Evolutionary conservation across 23 tunicate species (phyloP).

Genomic region (Botrylloides violaceus): DNA sequence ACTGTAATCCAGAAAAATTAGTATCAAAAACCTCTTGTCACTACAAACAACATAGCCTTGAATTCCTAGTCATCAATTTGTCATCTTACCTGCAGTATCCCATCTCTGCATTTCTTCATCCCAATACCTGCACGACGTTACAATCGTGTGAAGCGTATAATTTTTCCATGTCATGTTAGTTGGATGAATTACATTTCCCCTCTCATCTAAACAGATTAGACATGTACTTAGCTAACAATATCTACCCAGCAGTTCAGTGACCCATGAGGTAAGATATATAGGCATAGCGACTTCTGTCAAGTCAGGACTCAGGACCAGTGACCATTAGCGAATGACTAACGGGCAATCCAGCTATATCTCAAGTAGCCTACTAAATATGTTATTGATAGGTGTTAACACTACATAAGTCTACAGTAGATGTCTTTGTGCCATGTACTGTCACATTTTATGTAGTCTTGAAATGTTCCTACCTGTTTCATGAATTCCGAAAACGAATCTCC

Average conservation of each 20-base stretch:
- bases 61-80: neutral
- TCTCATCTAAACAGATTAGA: slow-evolving; percentile 59
- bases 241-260: too few relatives aligned
- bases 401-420: too few relatives aligned
- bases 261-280: too few relatives aligned
- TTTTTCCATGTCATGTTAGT: slow-evolving; percentile 25
- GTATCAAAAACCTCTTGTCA: neutral
- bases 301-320: too few relatives aligned
- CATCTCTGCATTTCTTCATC: slow-evolving; percentile 51
- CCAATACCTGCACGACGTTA: slow-evolving; percentile 68
- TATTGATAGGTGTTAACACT: too few relatives aligned
- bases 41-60: neutral
- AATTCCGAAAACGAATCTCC: slow-evolving; percentile 70
- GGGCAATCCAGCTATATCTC: neutral
- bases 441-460: neutral
- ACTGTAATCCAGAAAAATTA: neutral
- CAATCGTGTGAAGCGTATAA: slow-evolving; percentile 42
- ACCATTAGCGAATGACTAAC: neutral
- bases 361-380: too few relatives aligned
- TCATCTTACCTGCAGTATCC: slow-evolving; percentile 45
- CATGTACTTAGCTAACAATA: too few relatives aligned
- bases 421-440: too few relatives aligned
- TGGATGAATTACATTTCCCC: slow-evolving; percentile 32
- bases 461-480: slow-evolving; percentile 46
- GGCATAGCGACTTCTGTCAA: too few relatives aligned